phyloP scores from a whole-genome alignment of 2,888 invertebrate species.

The Patella ulyssiponensis region DNA sequence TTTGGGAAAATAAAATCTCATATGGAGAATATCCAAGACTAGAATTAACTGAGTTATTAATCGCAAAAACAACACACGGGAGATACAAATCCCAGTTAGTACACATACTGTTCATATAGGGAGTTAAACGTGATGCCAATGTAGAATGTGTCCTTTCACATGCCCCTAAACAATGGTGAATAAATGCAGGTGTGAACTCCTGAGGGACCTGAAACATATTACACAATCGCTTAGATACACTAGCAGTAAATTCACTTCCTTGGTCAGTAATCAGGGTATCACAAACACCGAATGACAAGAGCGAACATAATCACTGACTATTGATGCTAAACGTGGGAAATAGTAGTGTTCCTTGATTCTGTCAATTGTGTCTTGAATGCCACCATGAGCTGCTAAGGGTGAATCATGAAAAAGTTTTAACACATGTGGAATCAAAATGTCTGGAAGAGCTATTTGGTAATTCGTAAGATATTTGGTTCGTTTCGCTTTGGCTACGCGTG shows the following conservation, averaged over 20 bases:
- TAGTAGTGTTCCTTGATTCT: constrained; percentile 27
- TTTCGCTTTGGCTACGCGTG: constrained; percentile 25
- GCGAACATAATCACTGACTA: constrained; percentile 22
- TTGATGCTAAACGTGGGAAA: constrained; percentile 22
- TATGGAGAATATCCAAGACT: constrained; percentile 25
- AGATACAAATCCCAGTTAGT: constrained; percentile 29
- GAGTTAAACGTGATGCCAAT: constrained; percentile 30
- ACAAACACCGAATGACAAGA: constrained; percentile 30
- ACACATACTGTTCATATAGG: constrained; percentile 23
- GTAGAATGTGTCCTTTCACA: constrained; percentile 32
- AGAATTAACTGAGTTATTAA: constrained; percentile 28
- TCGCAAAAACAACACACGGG: constrained; percentile 27
- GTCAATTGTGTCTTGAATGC: constrained; percentile 35
- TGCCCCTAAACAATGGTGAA: constrained; percentile 35
- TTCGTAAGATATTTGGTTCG: constrained; percentile 24
- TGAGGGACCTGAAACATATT: background rate
- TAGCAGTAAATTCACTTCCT: constrained; percentile 20
- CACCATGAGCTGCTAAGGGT: constrained; percentile 27
- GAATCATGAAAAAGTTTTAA: constrained; percentile 30
- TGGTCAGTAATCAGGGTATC: constrained; percentile 23
- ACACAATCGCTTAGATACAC: background rate
- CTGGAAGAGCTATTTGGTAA: constrained; percentile 33
- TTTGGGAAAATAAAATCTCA: constrained; percentile 21
- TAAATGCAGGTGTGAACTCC: constrained; percentile 20
- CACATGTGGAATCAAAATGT: constrained; percentile 25